Evolutionary conservation across 92 coral and sea anemone species (phyloP).

Genomic region (Bergia sp.): DNA sequence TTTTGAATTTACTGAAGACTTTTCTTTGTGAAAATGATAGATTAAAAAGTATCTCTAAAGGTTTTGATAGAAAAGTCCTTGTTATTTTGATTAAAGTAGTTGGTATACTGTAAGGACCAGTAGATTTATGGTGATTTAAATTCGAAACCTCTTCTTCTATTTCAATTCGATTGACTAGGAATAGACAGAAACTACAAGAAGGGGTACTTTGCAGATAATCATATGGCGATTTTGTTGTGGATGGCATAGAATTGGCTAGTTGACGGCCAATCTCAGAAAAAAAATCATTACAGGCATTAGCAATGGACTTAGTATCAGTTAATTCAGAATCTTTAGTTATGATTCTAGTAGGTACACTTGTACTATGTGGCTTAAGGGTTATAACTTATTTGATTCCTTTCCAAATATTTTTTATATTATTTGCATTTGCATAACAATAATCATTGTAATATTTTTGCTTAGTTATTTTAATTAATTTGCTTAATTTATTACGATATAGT

Average conservation of each 20-base stretch:
- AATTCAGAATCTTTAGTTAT: neutral
- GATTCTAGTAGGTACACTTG: neutral
- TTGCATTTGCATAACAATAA: neutral
- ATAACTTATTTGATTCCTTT: neutral
- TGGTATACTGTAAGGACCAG: conserved; percentile 28
- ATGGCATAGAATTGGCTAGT: conserved; percentile 15
- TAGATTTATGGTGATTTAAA: conserved; percentile 2
- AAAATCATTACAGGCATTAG: conserved; percentile 40
- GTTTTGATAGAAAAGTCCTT: neutral
- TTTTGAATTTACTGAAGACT: neutral
- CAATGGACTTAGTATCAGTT: conserved; percentile 26
- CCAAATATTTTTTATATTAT: neutral
- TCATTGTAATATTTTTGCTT: neutral
- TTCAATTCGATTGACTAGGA: neutral
- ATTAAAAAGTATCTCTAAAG: neutral
- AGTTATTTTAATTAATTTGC: neutral
- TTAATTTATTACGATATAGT: neutral
- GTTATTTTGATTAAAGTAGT: conserved; percentile 12
- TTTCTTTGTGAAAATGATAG: neutral
- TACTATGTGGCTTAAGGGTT: neutral
- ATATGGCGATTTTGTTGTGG: neutral
- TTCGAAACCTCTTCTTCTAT: conserved; percentile 5
- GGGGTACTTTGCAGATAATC: neutral
- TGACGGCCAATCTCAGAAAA: conserved; percentile 24
- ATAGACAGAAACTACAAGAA: conserved; percentile 22